Evolutionary conservation across 2,888 invertebrate species (phyloP).

Genomic region (Onchidella celtica): DNA sequence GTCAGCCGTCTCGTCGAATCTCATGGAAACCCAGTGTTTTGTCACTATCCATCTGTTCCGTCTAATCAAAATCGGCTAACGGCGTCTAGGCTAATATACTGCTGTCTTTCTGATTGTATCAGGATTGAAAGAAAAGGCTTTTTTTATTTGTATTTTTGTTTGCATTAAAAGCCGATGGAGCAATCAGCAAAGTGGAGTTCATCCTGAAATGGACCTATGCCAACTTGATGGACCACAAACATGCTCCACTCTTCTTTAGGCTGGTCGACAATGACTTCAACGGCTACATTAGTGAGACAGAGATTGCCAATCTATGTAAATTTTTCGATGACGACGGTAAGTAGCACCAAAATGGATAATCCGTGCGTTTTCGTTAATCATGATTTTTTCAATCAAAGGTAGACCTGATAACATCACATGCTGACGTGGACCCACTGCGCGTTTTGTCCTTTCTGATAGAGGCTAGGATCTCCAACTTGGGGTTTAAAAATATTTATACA

Average conservation of each 20-base stretch:
- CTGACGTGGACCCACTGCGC: no score
- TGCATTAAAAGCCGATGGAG: neutral
- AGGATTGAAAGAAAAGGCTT: no score
- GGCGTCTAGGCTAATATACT: no score
- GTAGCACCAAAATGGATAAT: neutral
- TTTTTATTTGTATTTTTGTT: neutral
- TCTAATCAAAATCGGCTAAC: no score
- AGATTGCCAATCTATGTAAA: neutral
- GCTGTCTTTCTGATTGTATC: no score
- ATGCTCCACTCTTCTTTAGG: constrained; percentile 2
- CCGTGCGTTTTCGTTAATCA: neutral
- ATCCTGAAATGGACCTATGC: neutral
- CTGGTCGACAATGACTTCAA: constrained; percentile 8
- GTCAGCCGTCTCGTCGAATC: no score
- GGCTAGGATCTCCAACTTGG: no score
- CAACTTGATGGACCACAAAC: neutral
- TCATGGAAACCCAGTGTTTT: no score
- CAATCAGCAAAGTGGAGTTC: constrained; percentile 18
- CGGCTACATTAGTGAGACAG: neutral
- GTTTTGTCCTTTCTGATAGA: no score
- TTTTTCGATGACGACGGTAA: constrained; percentile 24
- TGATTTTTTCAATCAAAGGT: neutral
- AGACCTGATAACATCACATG: no score
- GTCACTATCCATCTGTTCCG: no score
- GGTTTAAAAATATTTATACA: no score